Base-by-base conservation (phyloP, 2,888 invertebrate genomes). In the Erpobdella octoculata region DNA sequence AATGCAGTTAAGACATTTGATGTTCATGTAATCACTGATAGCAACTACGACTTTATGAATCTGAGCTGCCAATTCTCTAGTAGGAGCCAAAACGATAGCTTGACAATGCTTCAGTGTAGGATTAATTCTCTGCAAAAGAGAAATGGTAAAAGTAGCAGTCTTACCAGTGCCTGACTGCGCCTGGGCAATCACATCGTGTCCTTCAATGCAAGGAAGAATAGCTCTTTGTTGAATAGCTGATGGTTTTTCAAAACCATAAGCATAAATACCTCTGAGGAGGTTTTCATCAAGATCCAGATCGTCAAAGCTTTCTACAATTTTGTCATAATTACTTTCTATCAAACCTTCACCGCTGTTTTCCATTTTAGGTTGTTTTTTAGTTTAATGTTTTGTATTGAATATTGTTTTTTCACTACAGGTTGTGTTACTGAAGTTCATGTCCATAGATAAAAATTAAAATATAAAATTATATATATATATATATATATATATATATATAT, bases 1-100 rank as follows among this genome's bases (percentile, higher is more conserved):
- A 84, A 99, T 97, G 85, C 97, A 98, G 74, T 97, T 96, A 85
- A 97, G 96, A 85, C 97, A 96, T 85, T 92, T 90, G 73, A 94
- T 94, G 81, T 89, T 90, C 91, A 98, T 91, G 85, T 95, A 98
- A 86, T 99, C 97, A 78, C 98, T 98, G 79, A 98, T 88, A 77
- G 96, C 94, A 82, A 95, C 79, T 74, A 99, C 93, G 77, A 97
- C 96, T 85, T 92, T 89, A 80, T 88, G 88, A 77, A 89, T 89
- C 88, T 88, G 77, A 81, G 88, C 88, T 73, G 90, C 90, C 81
- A 90, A 85, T 81, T 90, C 89, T 77, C 92, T 86, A 75, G 98
- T 99, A 66, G 98, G 98, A 68, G 97, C 97, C 85, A 99, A 87
- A 80, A 99, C 95, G 77, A 98, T 87, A 53, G 53, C 53, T 28